phyloP scores from a whole-genome alignment of 2,797 vertebrate species.

The Natrix natrix region DNA sequence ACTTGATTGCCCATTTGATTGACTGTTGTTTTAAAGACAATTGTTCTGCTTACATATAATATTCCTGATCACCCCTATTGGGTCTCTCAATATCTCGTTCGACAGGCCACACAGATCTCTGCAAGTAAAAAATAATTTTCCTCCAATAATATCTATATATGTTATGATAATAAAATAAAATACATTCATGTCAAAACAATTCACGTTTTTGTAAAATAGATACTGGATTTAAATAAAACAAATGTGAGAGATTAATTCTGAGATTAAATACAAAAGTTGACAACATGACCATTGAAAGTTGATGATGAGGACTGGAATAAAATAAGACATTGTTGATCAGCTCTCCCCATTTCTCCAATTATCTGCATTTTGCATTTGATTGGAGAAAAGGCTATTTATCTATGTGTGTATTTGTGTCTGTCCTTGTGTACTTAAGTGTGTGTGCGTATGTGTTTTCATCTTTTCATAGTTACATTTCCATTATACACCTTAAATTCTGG shows the following conservation, averaged over 20 bases:
- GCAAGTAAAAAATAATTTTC: slow-evolving; percentile 3
- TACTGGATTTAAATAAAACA: slow-evolving; percentile 2
- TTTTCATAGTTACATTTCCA: background rate
- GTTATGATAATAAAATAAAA: background rate
- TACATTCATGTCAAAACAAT: slow-evolving; percentile 14
- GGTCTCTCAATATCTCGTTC: slow-evolving; percentile 1
- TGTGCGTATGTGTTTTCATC: background rate
- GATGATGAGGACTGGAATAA: background rate
- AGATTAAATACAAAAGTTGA: slow-evolving; percentile 17
- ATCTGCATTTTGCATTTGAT: slow-evolving; percentile 35
- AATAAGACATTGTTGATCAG: background rate
- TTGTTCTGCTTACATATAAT: background rate
- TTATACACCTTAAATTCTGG: background rate
- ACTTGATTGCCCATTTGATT: slow-evolving; percentile 17
- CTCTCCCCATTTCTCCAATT: slow-evolving; percentile 15
- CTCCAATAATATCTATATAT: slow-evolving; percentile 18
- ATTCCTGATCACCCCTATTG: background rate
- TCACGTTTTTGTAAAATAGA: slow-evolving; percentile 29
- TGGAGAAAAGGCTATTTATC: background rate
- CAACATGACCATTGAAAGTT: background rate
- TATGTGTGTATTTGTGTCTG: background rate
- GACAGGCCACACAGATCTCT: background rate
- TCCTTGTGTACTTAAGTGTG: background rate
- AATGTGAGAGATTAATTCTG: background rate
- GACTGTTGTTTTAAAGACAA: background rate